Percentiles rank a stretch among this genome's conserved stretches.
phyloP scores from a whole-genome alignment of 2,113 vertebrate species.

The Scartelaos histophorus region DNA sequence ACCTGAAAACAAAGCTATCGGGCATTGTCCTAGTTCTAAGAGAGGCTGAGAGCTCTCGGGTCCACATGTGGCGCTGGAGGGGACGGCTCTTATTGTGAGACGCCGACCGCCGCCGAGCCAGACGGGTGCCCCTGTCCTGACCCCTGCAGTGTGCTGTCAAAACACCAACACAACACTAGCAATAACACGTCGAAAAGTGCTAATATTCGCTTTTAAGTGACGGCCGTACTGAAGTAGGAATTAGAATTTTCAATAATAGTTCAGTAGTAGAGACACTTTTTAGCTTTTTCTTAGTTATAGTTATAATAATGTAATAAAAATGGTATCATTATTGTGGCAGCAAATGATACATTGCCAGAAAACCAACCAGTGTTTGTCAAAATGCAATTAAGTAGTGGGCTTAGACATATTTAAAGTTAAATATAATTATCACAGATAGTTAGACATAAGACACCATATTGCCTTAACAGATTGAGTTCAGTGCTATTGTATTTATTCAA shows the following conservation, averaged over 20 bases:
- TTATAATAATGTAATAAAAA: too few species aligned
- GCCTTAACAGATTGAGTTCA: too few species aligned
- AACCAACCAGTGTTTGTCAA: neutral
- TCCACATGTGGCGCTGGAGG: slow-evolving; percentile 50
- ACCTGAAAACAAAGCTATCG: slow-evolving; percentile 52
- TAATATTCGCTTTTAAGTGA: neutral
- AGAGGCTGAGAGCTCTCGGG: slow-evolving; percentile 40
- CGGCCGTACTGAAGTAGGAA: neutral
- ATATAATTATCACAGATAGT: too few species aligned
- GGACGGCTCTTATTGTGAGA: slow-evolving; percentile 57
- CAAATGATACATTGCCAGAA: too few species aligned
- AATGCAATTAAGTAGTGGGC: too few species aligned
- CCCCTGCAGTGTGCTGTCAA: neutral
- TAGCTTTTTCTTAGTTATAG: too few species aligned
- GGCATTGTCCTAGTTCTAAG: slow-evolving; percentile 49
- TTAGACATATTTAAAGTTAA: too few species aligned
- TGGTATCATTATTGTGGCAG: too few species aligned
- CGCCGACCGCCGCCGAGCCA: neutral
- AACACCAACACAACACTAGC: neutral
- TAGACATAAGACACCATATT: too few species aligned
- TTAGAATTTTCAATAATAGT: neutral
- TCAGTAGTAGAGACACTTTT: neutral
- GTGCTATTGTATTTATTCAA: too few species aligned
- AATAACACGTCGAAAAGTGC: neutral
- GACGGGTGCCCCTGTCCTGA: neutral